Conservation (phyloP, 2,113 vertebrate genomes). For the Platichthys flesus region DNA sequence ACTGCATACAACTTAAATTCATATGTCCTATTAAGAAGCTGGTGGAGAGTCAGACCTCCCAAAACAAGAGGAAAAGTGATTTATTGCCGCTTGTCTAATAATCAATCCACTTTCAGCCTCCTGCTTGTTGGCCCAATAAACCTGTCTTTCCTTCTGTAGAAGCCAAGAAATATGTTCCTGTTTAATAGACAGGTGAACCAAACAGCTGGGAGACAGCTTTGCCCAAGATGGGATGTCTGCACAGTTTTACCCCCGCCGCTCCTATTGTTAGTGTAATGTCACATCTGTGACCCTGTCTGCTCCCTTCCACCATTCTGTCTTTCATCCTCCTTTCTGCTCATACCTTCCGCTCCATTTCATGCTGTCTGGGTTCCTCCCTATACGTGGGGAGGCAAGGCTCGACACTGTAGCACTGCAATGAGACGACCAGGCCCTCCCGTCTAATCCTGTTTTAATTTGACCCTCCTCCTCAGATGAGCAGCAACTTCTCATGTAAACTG, state of each 20-base stretch:
- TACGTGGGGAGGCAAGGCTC: constrained; percentile 53
- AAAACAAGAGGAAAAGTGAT: constrained; percentile 60
- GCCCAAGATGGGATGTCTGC: constrained; percentile 71
- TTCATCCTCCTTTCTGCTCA: constrained; percentile 74
- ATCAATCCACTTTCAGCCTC: constrained; percentile 55
- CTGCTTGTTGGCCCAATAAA: constrained; percentile 72
- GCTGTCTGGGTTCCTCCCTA: constrained; percentile 67
- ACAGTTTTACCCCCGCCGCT: constrained; percentile 73
- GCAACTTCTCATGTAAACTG: not conserved
- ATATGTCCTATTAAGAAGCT: not conserved
- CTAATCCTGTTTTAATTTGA: constrained; percentile 69
- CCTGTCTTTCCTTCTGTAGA: constrained; percentile 70
- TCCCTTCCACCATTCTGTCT: constrained; percentile 60
- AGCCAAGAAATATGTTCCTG: constrained; percentile 74
- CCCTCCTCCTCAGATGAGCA: constrained; percentile 17
- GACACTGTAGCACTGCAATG: constrained; percentile 16
- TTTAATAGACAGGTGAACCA: constrained; percentile 84
- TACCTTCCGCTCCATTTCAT: constrained; percentile 83
- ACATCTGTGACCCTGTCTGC: constrained; percentile 84
- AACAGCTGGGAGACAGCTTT: constrained; percentile 83
- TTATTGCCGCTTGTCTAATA: constrained; percentile 67
- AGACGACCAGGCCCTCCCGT: constrained; percentile 27
- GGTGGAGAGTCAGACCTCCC: constrained; percentile 15
- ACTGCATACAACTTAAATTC: not conserved
- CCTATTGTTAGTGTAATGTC: constrained; percentile 76